Base-by-base conservation (phyloP, 1,140 invertebrate genomes). In the Anagrus nilaparvatae region DNA sequence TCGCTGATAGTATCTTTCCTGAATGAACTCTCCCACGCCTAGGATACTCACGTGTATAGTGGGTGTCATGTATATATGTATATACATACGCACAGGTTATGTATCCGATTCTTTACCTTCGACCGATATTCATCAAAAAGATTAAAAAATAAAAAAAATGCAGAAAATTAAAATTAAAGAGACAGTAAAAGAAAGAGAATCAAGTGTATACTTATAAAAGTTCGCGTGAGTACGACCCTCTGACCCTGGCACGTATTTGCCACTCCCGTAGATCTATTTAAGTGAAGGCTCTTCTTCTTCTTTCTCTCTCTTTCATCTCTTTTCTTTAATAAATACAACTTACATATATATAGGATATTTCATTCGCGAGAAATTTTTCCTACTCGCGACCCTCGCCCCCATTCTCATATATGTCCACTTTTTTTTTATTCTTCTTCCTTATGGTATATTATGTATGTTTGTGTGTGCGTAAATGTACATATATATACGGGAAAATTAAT, bases 1-100 rank as follows among this genome's bases (percentile, higher is more conserved):
- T 65, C 64, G 60, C 58, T 55, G 64, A 67, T 67, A 67, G 56
- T 65, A 67, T 65, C 63, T 67, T 54, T 61, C 51, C 61, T 64
- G 55, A 67, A 67, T 65, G 62, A 65, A 67, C 65, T 67, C 65
- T 67, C 65, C 62, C 65, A 67, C 65, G 65, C 65, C 63, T 67
- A 64, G 65, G 54, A 51, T 44, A 36, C 30, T 44, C 49, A 49
- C 36, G 38, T 34, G 40, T 27, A 38, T 37, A 44, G 49, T 52
- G 52, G 50, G 50, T 56, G 53, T 55, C 37, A 38, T 51, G 42
- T 37, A 38, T 32, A 44, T 49, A 46, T 10, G 14, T 5, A 17
- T 32, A 32, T 17, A 32, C 30, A 17, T 16, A 4, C 19, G n/a
- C 12, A 17, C 5, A 25, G 6, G 6, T 12, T 7, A 12, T 25